Percentiles rank a stretch among this genome's conserved stretches.
These are phyloP conservation scores for Oryzias woworae DNA, from an alignment of 2,113 vertebrate species.

Conservation along the genomic window DNA sequence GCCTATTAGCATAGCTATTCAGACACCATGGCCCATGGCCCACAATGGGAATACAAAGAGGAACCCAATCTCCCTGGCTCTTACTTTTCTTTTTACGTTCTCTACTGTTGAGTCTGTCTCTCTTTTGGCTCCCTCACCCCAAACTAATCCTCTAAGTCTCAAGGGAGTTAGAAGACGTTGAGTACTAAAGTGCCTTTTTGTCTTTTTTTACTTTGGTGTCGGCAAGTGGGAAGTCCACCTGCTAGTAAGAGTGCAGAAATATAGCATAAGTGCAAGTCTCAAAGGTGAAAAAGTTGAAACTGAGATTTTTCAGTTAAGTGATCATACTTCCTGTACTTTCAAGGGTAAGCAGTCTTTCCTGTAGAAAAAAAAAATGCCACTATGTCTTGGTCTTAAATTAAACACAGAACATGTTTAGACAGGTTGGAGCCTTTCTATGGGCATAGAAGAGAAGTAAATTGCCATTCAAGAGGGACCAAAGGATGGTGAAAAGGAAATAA, in stretches of 20 bases:
- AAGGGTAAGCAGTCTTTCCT: slow-evolving; percentile 23
- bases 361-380: not conserved
- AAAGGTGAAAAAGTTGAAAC: slow-evolving; percentile 27
- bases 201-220: slow-evolving; percentile 65
- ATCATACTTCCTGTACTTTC: slow-evolving; percentile 26
- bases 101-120: slow-evolving; percentile 60
- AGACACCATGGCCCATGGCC: slow-evolving; percentile 68
- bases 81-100: slow-evolving; percentile 66
- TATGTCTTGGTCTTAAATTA: not conserved
- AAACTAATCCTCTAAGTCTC: slow-evolving; percentile 73
- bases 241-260: slow-evolving; percentile 61
- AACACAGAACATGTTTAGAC: slow-evolving; percentile 1
- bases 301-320: slow-evolving; percentile 23
- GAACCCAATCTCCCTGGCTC: slow-evolving; percentile 65
- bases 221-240: slow-evolving; percentile 70
- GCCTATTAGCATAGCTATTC: slow-evolving; percentile 83
- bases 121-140: slow-evolving; percentile 61
- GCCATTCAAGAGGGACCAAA: slow-evolving; percentile 6
- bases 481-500: not conserved
- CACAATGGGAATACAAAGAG: slow-evolving; percentile 71
- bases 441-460: not conserved
- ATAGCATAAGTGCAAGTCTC: slow-evolving; percentile 23
- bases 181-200: slow-evolving; percentile 74
- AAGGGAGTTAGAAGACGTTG: slow-evolving; percentile 57
- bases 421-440: not conserved